Conservation (phyloP, 2,113 vertebrate genomes). For the Chaenogobius annularis region DNA sequence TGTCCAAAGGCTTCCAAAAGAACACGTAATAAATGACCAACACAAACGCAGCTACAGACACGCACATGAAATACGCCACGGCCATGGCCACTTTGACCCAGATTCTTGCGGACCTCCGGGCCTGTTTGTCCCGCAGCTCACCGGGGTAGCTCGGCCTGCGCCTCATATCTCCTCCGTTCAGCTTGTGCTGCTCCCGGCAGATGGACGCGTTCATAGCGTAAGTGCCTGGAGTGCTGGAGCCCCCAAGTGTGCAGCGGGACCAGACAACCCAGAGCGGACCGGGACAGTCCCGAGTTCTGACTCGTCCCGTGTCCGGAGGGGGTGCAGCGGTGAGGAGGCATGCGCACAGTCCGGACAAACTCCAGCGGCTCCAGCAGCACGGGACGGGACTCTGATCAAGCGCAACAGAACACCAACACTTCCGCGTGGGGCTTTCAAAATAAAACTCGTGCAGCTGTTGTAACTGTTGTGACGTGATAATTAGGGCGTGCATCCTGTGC, state of each 20-base stretch:
- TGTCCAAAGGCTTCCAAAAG: slow-evolving; percentile 77
- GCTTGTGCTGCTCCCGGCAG: slow-evolving; percentile 56
- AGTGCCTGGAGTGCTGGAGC: neutral
- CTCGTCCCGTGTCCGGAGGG: neutral
- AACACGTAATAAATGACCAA: slow-evolving; percentile 86
- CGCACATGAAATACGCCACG: slow-evolving; percentile 83
- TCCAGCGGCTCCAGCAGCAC: slow-evolving; percentile 41
- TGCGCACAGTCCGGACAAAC: slow-evolving; percentile 44
- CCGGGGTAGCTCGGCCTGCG: slow-evolving; percentile 80
- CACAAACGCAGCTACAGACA: slow-evolving; percentile 84
- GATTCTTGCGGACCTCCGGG: slow-evolving; percentile 75
- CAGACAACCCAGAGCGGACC: slow-evolving; percentile 44
- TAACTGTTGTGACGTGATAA: neutral
- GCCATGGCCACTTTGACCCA: slow-evolving; percentile 88
- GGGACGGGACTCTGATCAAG: slow-evolving; percentile 52
- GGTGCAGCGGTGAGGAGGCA: neutral
- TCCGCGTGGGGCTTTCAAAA: slow-evolving; percentile 39
- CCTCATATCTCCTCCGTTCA: slow-evolving; percentile 68
- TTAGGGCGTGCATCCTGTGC: neutral
- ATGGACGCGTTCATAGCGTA: slow-evolving; percentile 65
- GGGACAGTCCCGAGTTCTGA: neutral
- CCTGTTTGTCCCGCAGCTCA: slow-evolving; percentile 77
- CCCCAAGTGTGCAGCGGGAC: slow-evolving; percentile 17
- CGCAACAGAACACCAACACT: accelerated
- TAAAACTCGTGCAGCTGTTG: neutral